Conservation (phyloP, 2,888 invertebrate species). For the Atethmia centrago region DNA sequence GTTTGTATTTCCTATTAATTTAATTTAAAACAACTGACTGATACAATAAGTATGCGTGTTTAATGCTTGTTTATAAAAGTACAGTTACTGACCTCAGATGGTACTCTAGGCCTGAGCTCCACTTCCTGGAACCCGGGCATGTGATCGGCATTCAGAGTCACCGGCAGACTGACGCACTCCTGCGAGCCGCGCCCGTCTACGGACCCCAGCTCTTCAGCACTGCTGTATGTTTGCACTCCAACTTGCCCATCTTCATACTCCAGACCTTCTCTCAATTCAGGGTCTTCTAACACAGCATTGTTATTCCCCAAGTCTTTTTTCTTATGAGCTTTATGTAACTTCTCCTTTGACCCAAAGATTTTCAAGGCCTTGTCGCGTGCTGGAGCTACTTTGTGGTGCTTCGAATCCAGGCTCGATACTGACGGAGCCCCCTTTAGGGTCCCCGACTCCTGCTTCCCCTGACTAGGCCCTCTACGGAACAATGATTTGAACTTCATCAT, state of each 20-base stretch:
- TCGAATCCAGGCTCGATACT: constrained; percentile 92
- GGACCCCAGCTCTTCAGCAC: constrained; percentile 86
- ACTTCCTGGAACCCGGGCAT: constrained; percentile 89
- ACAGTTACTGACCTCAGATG: constrained; percentile 83
- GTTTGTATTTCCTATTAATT: constrained; percentile 18
- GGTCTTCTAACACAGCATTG: constrained; percentile 88
- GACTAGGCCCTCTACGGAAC: constrained; percentile 96
- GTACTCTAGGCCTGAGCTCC: constrained; percentile 84
- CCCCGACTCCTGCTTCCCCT: constrained; percentile 87
- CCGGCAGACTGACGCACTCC: constrained; percentile 88
- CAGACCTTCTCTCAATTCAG: constrained; percentile 82
- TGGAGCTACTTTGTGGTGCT: constrained; percentile 90
- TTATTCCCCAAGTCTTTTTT: constrained; percentile 88
- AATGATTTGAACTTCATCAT: constrained; percentile 98
- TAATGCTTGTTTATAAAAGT: constrained; percentile 23
- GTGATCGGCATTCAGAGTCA: constrained; percentile 86
- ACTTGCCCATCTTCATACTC: constrained; percentile 83
- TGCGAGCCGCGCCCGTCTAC: constrained; percentile 86
- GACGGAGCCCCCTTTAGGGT: constrained; percentile 92
- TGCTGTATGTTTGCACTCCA: constrained; percentile 82
- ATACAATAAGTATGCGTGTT: background rate
- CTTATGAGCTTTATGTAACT: constrained; percentile 87
- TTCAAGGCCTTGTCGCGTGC: constrained; percentile 87
- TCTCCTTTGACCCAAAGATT: constrained; percentile 89
- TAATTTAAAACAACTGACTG: constrained; percentile 2